phyloP scores from a whole-genome alignment of 2,888 invertebrate species.

The Patella ulyssiponensis region DNA sequence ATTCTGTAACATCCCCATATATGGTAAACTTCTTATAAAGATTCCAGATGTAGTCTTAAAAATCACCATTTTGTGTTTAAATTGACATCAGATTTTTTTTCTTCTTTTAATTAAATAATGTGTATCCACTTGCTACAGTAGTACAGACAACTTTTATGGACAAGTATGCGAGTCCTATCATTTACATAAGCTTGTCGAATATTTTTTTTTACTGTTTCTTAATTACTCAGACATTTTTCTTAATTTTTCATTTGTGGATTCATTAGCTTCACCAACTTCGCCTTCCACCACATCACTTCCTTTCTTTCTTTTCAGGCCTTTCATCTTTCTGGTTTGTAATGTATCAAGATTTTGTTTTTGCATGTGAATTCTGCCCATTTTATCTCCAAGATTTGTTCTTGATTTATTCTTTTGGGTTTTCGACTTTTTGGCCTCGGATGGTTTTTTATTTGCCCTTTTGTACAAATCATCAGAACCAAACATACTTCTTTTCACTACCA shows the following conservation, averaged over 20 bases:
- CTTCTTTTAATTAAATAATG: too few relatives aligned
- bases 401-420: conserved; percentile 93
- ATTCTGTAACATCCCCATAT: too few relatives aligned
- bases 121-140: too few relatives aligned
- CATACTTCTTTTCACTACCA: conserved; percentile 87
- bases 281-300: not conserved
- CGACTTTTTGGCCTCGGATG: conserved; percentile 74
- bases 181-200: too few relatives aligned
- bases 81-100: too few relatives aligned
- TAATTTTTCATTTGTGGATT: conserved; percentile 3
- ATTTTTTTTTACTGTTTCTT: too few relatives aligned
- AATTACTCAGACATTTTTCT: not conserved
- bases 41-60: too few relatives aligned
- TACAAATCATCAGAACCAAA: conserved; percentile 89
- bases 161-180: too few relatives aligned
- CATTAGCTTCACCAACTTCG: not conserved
- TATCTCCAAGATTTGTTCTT: conserved; percentile 89
- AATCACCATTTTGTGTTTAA: too few relatives aligned
- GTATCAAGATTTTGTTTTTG: conserved; percentile 88
- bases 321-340: conserved; percentile 81
- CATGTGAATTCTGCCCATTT: conserved; percentile 92
- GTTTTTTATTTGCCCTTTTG: conserved; percentile 67
- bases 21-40: too few relatives aligned
- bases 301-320: conserved; percentile 60
- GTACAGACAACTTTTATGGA: too few relatives aligned